Evolutionary conservation across 2,797 vertebrate genomes (phyloP), one percentile per base, ranked within the genome.

Genomic region (Huso huso): DNA sequence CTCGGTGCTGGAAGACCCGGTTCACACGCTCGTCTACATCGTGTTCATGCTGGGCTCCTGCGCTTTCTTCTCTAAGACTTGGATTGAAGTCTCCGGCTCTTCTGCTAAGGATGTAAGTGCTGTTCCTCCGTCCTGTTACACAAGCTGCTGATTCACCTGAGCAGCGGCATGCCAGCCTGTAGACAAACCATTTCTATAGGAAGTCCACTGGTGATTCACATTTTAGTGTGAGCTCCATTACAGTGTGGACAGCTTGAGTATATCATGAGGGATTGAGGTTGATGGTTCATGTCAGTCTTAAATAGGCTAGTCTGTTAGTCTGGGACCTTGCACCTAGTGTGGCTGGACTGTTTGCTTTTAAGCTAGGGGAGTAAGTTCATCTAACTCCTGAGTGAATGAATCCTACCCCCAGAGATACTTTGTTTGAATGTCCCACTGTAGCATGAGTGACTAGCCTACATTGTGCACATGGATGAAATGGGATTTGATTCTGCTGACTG

Each of bases 21-120:
- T 99, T 48, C 97, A 99, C 6, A 95, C 96, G 0, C 77, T 88
- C 1, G 94, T 98, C 72, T 99, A 99, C 82, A 96, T 99, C 0
- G 89, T 95, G 62, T 99, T 99, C 84, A 99, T 99, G 96, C 77
- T 99, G 48, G 96, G 97, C 64, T 99, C 97, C 8, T 99, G 97
- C 23, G 97, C 97, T 15, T 99, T 99, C 88, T 99, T 99, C 83
- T 99, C 97, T 10, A 99, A 99, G 82, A 99, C 97, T 0, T 99
- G 97, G 97, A 99, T 99, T 66, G 97, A 99, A 83, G 97, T 99
- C 52, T 99, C 97, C 0, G 96, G 97, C 66, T 99, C 97, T 6
- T 99, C 97, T 71, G 97, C 97, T 72, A 98, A 98, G 90, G 96
- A 99, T 70, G 97, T 99, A 77, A 91, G 96, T 89, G 58, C 23